These are phyloP conservation scores for Drosophila azteca DNA, from an alignment of 1,140 invertebrate genomes.

Conservation along the genomic window DNA sequence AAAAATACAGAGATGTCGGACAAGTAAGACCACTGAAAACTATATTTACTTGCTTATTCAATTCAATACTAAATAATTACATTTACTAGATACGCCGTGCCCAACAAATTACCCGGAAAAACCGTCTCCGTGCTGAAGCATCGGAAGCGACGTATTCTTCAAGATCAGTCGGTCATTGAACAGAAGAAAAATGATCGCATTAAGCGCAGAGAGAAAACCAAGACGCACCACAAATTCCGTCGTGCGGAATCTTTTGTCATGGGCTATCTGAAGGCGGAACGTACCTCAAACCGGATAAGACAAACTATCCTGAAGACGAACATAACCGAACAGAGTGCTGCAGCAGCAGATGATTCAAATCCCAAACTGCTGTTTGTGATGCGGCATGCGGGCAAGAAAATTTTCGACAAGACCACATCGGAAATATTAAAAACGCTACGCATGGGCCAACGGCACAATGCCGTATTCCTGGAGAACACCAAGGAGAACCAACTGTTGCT, in stretches of 20 bases:
- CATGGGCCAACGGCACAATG: slow-evolving; percentile 65
- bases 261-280: slow-evolving; percentile 76
- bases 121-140: slow-evolving; percentile 79
- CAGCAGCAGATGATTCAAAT: slow-evolving; percentile 55
- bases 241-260: slow-evolving; percentile 82
- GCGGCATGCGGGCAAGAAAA: slow-evolving; percentile 78
- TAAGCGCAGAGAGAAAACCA: slow-evolving; percentile 43
- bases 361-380: slow-evolving; percentile 75
- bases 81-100: slow-evolving; percentile 72
- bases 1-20: slow-evolving; percentile 63
- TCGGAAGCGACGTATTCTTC: slow-evolving; percentile 74
- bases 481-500: slow-evolving; percentile 77
- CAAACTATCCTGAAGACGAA: slow-evolving; percentile 69
- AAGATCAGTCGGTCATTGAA: slow-evolving; percentile 72
- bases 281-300: slow-evolving; percentile 74
- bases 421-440: slow-evolving; percentile 68
- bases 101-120: slow-evolving; percentile 83
- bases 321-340: slow-evolving; percentile 60
- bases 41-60: neutral
- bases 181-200: slow-evolving; percentile 66
- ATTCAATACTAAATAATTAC: neutral
- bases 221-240: slow-evolving; percentile 70
- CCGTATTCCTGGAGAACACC: slow-evolving; percentile 76
- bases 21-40: slow-evolving; percentile 53
- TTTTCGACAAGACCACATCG: slow-evolving; percentile 74